Conservation (phyloP, 2,113 vertebrate genomes). For the Tringa solitaria region DNA sequence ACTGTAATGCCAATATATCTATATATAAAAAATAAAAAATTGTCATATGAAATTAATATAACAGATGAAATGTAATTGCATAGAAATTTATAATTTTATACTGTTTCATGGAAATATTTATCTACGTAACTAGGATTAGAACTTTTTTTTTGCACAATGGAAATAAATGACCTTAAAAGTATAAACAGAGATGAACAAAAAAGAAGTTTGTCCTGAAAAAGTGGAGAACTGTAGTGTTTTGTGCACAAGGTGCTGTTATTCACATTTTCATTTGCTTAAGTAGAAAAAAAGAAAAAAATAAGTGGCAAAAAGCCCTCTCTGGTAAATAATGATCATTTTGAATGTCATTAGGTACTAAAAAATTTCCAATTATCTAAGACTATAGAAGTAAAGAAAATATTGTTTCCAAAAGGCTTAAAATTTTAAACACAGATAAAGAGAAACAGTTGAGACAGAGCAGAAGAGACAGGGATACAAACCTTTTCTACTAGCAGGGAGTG, state of each 20-base stretch:
- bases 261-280: not conserved
- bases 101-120: not conserved
- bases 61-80: not conserved
- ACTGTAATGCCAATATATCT: not conserved
- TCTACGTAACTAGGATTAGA: not conserved
- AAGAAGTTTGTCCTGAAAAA: not conserved
- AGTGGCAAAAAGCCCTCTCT: not conserved
- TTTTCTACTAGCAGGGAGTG: not conserved
- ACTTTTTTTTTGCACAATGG: not conserved
- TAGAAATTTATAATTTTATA: not conserved
- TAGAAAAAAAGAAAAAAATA: not conserved
- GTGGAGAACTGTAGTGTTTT: not conserved
- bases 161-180: not conserved
- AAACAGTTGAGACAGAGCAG: not conserved
- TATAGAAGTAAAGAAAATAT: not conserved
- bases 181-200: not conserved
- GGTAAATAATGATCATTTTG: not conserved
- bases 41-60: not conserved
- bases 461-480: not conserved
- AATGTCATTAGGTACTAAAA: not conserved
- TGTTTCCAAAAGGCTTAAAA: not conserved
- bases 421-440: not conserved
- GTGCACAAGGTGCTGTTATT: not conserved
- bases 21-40: not conserved
- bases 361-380: not conserved